Evolutionary conservation across 2,888 invertebrate species (phyloP).

Genomic region (Xanthorhoe designata): DNA sequence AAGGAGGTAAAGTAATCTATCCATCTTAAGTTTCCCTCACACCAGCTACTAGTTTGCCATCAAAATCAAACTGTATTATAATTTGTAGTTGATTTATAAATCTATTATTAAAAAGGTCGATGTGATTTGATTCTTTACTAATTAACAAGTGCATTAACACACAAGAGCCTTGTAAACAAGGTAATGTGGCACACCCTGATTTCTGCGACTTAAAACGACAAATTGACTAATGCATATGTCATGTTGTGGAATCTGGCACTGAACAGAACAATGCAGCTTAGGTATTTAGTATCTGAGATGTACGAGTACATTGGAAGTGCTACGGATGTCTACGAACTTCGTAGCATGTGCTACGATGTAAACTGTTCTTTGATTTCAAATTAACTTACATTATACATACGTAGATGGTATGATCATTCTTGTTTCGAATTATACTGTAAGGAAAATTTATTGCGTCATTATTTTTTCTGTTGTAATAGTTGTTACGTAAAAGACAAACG

Average conservation of each 20-base stretch:
- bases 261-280: slow-evolving; percentile 18
- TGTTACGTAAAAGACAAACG: too few species aligned
- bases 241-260: slow-evolving; percentile 26
- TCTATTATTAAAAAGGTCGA: neutral
- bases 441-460: too few species aligned
- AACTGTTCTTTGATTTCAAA: neutral
- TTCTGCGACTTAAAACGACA: slow-evolving; percentile 22
- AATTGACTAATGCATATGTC: slow-evolving; percentile 40
- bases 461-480: too few species aligned
- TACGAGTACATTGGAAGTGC: slow-evolving; percentile 2
- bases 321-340: slow-evolving; percentile 12
- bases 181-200: slow-evolving; percentile 22
- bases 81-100: too few species aligned
- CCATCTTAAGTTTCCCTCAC: too few species aligned
- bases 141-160: neutral
- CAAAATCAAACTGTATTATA: too few species aligned
- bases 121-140: neutral
- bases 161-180: slow-evolving; percentile 23
- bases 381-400: too few species aligned
- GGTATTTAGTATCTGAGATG: neutral
- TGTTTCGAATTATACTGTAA: too few species aligned
- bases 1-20: too few species aligned
- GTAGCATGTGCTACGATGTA: slow-evolving; percentile 20
- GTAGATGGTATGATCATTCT: too few species aligned
- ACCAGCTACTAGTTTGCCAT: too few species aligned